Evolutionary conservation across 2,888 invertebrate genomes (phyloP), one percentile per base, ranked within the genome.

Genomic region (Junonia oenone): DNA sequence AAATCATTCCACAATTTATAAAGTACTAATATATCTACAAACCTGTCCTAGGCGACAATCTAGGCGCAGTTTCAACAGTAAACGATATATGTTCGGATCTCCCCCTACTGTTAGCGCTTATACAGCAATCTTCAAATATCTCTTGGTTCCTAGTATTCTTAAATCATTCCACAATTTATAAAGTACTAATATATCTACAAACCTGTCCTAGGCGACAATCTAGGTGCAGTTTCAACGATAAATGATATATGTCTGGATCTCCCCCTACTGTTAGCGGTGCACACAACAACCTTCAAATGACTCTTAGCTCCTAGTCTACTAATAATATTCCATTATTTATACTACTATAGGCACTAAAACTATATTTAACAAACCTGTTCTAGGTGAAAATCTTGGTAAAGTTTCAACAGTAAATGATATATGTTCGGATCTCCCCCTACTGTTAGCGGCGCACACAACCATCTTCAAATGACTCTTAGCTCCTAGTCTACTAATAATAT

Each of bases 191-290:
- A 22, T 22, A 22, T 26, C 3, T 3, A 52, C 72, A 68, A 50
- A 88, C 90, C 89, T 56, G 85, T 83, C 60, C 85, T 77, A 1
- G 87, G 84, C 0, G 83, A 68, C 2, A 86, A 63, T 67, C 78
- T 74, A 0, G 81, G 76, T 2, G 86, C 80, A 2, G 90, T 90
- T 64, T 85, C 83, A 1, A 87, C 85, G 8, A 78, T 79, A 35
- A 86, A 77, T 0, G 69, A 68, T 0, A 95, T 91, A 9, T 93
- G 90, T 55, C 96, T 96, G 54, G 97, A 97, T 66, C 94, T 92
- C 15, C 98, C 98, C 68, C 96, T 95, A 9, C 94, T 92, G 78
- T 98, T 98, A 8, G 94, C 94, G 0, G 97, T 94, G 76, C 95
- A 97, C 29, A 97, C 92, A 59, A 94, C 91, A 76, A 97, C 92